Evolutionary conservation across 64 coral and sea anemone species (phyloP).

Genomic region (Orbicella faveolata): DNA sequence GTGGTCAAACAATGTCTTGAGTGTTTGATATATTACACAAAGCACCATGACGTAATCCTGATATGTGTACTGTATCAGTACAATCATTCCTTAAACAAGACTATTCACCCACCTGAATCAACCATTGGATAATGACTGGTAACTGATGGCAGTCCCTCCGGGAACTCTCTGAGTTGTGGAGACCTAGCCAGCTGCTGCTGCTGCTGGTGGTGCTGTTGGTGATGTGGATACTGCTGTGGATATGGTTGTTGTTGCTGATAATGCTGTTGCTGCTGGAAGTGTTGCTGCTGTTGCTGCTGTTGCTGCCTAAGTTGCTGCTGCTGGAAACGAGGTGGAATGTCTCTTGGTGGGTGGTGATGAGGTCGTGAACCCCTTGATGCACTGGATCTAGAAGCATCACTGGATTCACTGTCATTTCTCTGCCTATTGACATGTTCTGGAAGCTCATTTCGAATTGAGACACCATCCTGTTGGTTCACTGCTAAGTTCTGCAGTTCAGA

Average conservation of each 20-base stretch:
- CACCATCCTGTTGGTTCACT: constrained; percentile 36
- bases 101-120: constrained; percentile 56
- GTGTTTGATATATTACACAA: too few relatives aligned
- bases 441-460: constrained; percentile 31
- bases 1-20: too few relatives aligned
- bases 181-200: constrained; percentile 42
- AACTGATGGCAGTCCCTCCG: constrained; percentile 50
- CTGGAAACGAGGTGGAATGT: constrained; percentile 85
- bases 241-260: constrained; percentile 28
- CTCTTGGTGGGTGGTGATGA: constrained; percentile 66
- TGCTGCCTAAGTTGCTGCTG: constrained; percentile 67
- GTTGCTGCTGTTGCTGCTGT: constrained; percentile 39
- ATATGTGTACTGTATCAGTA: too few relatives aligned
- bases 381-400: constrained; percentile 80
- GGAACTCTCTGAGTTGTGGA: constrained; percentile 55
- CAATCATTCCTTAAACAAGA: not conserved
- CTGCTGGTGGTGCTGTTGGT: constrained; percentile 55
- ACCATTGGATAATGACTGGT: constrained; percentile 20
- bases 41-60: too few relatives aligned
- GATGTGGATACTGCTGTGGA: constrained; percentile 28
- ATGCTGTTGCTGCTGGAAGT: constrained; percentile 57
- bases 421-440: constrained; percentile 17
- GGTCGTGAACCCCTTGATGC: constrained; percentile 58
- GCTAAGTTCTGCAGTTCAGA: constrained; percentile 30
- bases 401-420: constrained; percentile 89